Conservation (phyloP, 2,797 vertebrate species). For the Acomys russatus region DNA sequence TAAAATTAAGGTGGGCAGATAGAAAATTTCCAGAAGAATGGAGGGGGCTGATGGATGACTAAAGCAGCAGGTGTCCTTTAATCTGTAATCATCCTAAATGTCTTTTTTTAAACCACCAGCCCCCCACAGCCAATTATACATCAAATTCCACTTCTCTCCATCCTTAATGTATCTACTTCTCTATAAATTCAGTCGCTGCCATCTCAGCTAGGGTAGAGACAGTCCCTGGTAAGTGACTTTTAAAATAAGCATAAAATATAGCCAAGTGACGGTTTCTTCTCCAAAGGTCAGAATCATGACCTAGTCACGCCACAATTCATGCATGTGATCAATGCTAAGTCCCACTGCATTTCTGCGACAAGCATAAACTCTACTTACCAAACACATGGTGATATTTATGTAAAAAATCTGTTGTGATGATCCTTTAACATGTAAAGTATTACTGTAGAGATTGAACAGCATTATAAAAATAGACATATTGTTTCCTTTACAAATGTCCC, state of each 20-base stretch:
- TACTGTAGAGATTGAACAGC: conserved; percentile 3
- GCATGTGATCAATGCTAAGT: background rate
- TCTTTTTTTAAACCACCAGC: background rate
- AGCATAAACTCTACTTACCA: background rate
- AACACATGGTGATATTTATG: background rate
- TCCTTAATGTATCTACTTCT: conserved; percentile 20
- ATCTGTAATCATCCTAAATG: conserved; percentile 2
- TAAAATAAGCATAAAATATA: conserved; percentile 39
- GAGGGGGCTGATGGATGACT: background rate
- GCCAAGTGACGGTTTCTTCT: background rate
- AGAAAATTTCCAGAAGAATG: conserved; percentile 23
- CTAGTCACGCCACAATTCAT: background rate
- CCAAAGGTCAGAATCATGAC: conserved; percentile 9
- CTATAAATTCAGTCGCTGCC: conserved; percentile 29
- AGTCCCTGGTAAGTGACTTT: conserved; percentile 36
- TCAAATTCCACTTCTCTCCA: background rate
- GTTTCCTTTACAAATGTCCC: background rate
- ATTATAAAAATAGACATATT: background rate
- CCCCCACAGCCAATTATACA: conserved; percentile 32
- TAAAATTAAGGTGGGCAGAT: background rate
- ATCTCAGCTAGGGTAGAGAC: conserved; percentile 3
- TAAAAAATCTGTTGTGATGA: background rate
- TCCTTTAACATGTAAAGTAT: conserved; percentile 47
- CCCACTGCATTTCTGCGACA: conserved; percentile 14
- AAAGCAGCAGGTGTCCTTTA: conserved; percentile 6